Percentiles rank a stretch among this genome's conserved stretches.
Conservation (phyloP, 2,113 vertebrate genomes). For the Hassar affinis region DNA sequence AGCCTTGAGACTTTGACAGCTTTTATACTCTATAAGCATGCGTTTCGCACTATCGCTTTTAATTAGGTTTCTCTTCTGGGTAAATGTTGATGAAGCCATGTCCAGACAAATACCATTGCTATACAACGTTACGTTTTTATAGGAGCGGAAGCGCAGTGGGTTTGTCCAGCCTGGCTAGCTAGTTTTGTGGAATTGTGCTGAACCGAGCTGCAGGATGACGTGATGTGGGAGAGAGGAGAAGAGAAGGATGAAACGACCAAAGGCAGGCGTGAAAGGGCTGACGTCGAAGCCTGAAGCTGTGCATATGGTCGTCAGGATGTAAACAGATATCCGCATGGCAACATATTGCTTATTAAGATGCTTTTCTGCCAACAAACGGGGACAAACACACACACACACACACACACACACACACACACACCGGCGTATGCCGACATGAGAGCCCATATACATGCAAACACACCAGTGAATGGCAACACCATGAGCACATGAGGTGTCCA, state of each 20-base stretch:
- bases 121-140: too few species aligned
- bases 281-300: conserved; percentile 15
- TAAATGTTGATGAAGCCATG: background rate
- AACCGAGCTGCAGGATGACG: background rate
- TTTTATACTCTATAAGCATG: background rate
- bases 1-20: background rate
- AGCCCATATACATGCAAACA: background rate
- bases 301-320: conserved; percentile 17
- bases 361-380: conserved; percentile 3
- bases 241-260: conserved; percentile 1
- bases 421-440: conserved; percentile 26
- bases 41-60: background rate
- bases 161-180: background rate
- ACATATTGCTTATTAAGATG: background rate
- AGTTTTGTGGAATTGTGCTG: conserved; percentile 12
- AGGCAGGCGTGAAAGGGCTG: conserved; percentile 50
- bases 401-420: conserved; percentile 33
- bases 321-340: conserved; percentile 24
- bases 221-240: background rate
- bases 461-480: background rate
- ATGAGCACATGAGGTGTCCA: background rate
- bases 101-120: too few species aligned
- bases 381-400: conserved; percentile 35
- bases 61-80: background rate
- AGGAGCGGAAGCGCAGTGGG: too few species aligned